Percentiles rank a stretch among this genome's conserved stretches.
phyloP scores from a whole-genome alignment of 2,113 vertebrate genomes.

The Centrocercus urophasianus region DNA sequence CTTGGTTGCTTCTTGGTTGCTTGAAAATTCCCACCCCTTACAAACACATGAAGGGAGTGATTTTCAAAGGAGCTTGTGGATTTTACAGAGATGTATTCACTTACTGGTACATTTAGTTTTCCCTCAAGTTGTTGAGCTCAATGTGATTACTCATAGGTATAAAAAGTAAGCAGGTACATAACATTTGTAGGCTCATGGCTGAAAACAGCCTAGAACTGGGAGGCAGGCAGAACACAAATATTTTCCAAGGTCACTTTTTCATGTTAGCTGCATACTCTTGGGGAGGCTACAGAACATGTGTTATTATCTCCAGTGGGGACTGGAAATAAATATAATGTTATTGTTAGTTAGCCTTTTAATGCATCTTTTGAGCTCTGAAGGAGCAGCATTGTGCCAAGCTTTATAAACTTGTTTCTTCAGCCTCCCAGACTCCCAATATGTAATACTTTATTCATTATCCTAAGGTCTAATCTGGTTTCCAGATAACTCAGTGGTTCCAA shows the following conservation, averaged over 20 bases:
- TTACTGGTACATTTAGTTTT: background rate
- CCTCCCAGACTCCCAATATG: background rate
- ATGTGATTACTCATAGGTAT: background rate
- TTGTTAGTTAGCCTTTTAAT: constrained; percentile 17
- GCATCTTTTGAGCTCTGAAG: background rate
- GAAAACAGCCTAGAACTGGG: background rate
- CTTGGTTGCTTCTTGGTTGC: background rate
- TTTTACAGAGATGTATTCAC: background rate
- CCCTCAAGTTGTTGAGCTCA: background rate
- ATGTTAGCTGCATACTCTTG: background rate
- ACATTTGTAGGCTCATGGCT: background rate
- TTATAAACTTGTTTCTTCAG: background rate
- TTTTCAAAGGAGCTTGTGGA: background rate
- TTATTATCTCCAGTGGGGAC: constrained; percentile 17
- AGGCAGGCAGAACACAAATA: background rate
- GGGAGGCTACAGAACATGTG: background rate
- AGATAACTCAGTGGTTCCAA: background rate
- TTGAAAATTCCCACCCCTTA: background rate
- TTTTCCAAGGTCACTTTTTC: constrained; percentile 40
- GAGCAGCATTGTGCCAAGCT: background rate
- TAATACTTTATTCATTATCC: background rate
- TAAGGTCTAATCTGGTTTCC: background rate
- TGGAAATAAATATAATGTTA: constrained; percentile 12
- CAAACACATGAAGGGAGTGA: background rate
- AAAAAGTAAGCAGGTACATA: background rate